Conservation (phyloP, 2,113 vertebrate species). For the Garra rufa region DNA sequence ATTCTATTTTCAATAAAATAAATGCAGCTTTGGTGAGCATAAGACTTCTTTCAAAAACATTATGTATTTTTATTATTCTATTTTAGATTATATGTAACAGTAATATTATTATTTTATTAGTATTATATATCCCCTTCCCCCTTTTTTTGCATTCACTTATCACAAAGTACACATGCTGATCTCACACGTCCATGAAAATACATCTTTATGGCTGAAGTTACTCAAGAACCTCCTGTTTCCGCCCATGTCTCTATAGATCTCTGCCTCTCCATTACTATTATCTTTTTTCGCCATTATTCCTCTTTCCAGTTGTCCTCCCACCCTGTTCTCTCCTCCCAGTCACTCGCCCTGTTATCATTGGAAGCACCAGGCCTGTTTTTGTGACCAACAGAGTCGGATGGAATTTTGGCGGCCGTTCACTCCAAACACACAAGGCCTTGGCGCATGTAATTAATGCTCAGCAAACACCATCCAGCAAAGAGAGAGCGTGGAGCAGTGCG, state of each 20-base stretch:
- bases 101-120: neutral
- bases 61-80: neutral
- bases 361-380: slow-evolving; percentile 53
- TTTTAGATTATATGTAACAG: neutral
- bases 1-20: neutral
- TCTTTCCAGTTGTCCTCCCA: slow-evolving; percentile 41
- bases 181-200: neutral
- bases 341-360: slow-evolving; percentile 60
- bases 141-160: neutral
- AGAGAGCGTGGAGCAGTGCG: slow-evolving; percentile 24
- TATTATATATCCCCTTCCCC: no score
- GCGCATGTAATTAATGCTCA: slow-evolving; percentile 66
- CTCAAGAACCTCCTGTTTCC: slow-evolving; percentile 3
- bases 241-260: neutral
- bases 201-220: slow-evolving; percentile 4
- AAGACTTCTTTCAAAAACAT: neutral
- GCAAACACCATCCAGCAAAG: slow-evolving; percentile 60
- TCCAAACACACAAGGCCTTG: slow-evolving; percentile 60
- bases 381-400: slow-evolving; percentile 54
- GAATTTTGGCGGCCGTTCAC: slow-evolving; percentile 65
- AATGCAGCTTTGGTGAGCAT: neutral
- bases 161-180: neutral
- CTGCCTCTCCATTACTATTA: neutral
- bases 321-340: slow-evolving; percentile 16
- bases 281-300: slow-evolving; percentile 16